Percentiles rank a stretch among this genome's conserved stretches.
These are phyloP conservation scores for Habropoda laboriosa DNA, from an alignment of 1,140 invertebrate species.

Conservation along the genomic window DNA sequence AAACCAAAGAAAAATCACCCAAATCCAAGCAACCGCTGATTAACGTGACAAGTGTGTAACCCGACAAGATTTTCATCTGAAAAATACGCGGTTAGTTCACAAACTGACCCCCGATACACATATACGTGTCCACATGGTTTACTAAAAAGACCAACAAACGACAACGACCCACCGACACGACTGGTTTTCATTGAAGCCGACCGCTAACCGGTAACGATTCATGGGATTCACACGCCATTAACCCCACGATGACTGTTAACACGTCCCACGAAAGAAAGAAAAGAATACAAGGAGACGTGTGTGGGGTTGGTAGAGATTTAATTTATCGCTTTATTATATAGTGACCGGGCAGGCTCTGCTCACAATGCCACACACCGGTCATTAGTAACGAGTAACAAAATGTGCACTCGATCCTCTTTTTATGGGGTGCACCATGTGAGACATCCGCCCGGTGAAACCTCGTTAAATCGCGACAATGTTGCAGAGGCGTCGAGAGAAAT, in stretches of 20 bases:
- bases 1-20: too few relatives aligned
- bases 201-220: constrained; percentile 52
- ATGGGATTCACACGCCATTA: constrained; percentile 65
- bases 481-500: neutral
- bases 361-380: constrained; percentile 62
- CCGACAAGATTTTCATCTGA: neutral
- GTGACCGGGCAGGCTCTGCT: constrained; percentile 33
- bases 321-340: constrained; percentile 77
- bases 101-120: neutral
- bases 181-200: constrained; percentile 43
- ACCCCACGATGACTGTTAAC: constrained; percentile 62
- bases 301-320: constrained; percentile 48
- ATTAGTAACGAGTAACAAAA: constrained; percentile 58
- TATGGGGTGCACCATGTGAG: neutral
- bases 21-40: neutral
- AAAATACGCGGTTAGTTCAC: neutral
- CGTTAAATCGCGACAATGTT: constrained; percentile 1
- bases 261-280: constrained; percentile 45
- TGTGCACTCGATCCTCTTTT: constrained; percentile 20
- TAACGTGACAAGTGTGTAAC: neutral
- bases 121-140: neutral
- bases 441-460: constrained; percentile 12
- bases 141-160: constrained; percentile 18
- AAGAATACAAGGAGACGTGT: constrained; percentile 21
- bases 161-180: constrained; percentile 16